phyloP scores from a whole-genome alignment of 1,140 invertebrate species.

The Polypedilum vanderplanki region DNA sequence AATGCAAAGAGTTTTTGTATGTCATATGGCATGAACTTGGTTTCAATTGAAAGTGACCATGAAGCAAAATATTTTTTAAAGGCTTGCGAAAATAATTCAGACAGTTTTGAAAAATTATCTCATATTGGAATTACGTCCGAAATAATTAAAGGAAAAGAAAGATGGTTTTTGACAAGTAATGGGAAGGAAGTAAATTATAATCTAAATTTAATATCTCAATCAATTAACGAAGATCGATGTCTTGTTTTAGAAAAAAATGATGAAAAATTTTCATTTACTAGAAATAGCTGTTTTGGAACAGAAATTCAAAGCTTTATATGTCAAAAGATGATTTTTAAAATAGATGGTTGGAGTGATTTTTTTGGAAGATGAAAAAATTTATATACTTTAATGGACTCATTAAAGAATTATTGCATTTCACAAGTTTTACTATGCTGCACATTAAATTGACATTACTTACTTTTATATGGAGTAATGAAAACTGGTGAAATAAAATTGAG shows the following conservation, averaged over 20 bases:
- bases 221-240: background rate
- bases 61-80: slow-evolving; percentile 2
- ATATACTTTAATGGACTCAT: no score
- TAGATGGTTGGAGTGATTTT: background rate
- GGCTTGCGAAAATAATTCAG: background rate
- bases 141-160: background rate
- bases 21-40: background rate
- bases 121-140: background rate
- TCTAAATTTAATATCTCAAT: background rate
- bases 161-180: background rate
- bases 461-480: background rate
- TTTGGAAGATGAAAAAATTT: background rate
- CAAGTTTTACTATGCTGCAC: no score
- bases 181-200: background rate
- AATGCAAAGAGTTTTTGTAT: background rate
- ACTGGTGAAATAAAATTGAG: background rate
- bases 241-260: background rate
- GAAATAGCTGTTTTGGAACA: background rate
- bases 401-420: no score
- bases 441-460: background rate
- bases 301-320: background rate
- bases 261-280: background rate
- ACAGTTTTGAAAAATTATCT: background rate
- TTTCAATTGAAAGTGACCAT: background rate
- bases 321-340: slow-evolving; percentile 15